These are phyloP conservation scores for Spatula clypeata DNA, from an alignment of 2,797 vertebrate genomes.

Conservation along the genomic window DNA sequence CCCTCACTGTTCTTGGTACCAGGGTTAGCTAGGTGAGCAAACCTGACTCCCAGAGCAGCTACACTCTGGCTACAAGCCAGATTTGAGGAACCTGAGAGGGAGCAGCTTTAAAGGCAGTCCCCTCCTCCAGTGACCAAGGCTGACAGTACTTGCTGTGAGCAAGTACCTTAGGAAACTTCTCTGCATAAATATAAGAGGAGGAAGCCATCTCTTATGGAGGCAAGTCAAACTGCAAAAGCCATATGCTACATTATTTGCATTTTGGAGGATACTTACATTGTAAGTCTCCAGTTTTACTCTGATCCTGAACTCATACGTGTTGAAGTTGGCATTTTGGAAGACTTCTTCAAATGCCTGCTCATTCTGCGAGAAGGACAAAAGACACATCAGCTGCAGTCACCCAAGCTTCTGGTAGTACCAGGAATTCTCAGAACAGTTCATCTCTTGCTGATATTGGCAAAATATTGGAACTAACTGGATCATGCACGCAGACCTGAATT, in stretches of 20 bases:
- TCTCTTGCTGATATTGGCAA: neutral
- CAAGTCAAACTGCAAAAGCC: neutral
- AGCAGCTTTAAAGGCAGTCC: neutral
- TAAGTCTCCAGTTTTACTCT: constrained; percentile 96
- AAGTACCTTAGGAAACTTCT: neutral
- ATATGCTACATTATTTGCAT: neutral
- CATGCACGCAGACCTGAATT: neutral
- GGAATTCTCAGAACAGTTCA: neutral
- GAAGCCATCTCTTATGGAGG: constrained; percentile 10
- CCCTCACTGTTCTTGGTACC: neutral
- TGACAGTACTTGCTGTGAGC: neutral
- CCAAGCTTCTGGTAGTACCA: neutral
- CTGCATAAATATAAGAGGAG: neutral
- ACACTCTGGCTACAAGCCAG: neutral
- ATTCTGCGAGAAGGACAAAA: constrained; percentile 86
- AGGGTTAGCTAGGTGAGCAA: neutral
- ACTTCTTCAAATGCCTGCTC: constrained; percentile 94
- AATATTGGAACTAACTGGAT: neutral
- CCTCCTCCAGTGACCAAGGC: neutral
- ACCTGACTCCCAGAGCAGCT: neutral
- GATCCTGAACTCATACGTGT: constrained; percentile 91
- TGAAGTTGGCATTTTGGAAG: constrained; percentile 95
- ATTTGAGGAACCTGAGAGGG: neutral
- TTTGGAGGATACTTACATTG: constrained; percentile 89
- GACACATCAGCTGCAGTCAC: constrained; percentile 38